Evolutionary conservation across 2,113 vertebrate genomes (phyloP), one percentile per base, ranked within the genome.

Genomic region (Arothron firmamentum): DNA sequence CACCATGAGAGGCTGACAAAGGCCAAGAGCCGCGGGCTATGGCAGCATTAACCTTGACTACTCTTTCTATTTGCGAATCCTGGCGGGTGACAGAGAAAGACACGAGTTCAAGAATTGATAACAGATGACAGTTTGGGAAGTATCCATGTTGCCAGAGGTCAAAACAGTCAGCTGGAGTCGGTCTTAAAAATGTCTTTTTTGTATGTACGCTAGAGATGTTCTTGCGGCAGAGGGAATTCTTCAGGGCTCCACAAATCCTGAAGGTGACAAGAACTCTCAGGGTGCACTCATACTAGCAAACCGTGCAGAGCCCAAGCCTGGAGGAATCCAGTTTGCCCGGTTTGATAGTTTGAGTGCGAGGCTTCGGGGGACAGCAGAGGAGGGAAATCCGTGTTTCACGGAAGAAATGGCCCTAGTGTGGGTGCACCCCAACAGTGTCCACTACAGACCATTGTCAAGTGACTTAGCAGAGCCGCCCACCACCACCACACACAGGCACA

Each of bases 1-100:
- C 21, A 66, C 62, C 72, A 31, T 0, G 5, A 72, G 18, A 16
- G 45, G 15, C 16, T 2, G 45, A 60, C 67, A 72, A 56, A 51
- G 50, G 17, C 51, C 0, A 0, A 5, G 38, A 19, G 66, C 65
- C 51, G 65, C 52, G 47, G 16, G 54, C 57, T 25, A 3, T n/a
- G 15, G 43, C 0, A 31, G 11, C 63, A 54, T 56, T 28, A 19
- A 79, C 54, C 57, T 68, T 60, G 65, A 71, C 60, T 66, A 65
- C 4, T 56, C 14, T 8, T 9, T 53, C 20, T 53, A 16, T 18
- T 0, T 0, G 42, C 19, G 2, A 43, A 46, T 50, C 50, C 55
- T 59, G 15, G 31, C 31, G 43, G 16, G 25, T 0, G 17, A 52
- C 9, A 56, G 46, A 68, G 8, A 52, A 16, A 65, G 42, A 72